Evolutionary conservation across 2,113 vertebrate genomes (phyloP).

Genomic region (Notothenia coriiceps): DNA sequence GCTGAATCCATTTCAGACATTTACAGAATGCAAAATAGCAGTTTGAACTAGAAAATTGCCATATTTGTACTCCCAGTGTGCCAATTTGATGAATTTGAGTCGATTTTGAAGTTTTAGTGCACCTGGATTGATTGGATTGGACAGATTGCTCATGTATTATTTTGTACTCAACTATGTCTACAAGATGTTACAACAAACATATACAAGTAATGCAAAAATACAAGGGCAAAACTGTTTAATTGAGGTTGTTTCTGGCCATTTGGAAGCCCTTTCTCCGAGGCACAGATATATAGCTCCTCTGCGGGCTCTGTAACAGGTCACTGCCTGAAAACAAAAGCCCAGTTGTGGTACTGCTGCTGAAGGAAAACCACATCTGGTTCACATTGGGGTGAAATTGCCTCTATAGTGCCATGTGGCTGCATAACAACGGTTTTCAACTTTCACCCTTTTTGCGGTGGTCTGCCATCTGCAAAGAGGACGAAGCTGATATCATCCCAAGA

Average conservation of each 20-base stretch:
- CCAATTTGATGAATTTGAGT: too few species aligned
- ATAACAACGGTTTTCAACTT: conserved; percentile 62
- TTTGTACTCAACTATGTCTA: too few species aligned
- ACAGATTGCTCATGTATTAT: too few species aligned
- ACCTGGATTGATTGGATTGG: too few species aligned
- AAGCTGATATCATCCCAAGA: conserved; percentile 25
- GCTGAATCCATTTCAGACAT: too few species aligned
- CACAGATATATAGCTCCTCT: conserved; percentile 20
- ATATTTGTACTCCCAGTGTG: too few species aligned
- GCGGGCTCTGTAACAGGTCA: conserved; percentile 50
- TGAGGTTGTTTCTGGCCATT: neutral
- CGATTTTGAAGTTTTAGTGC: too few species aligned
- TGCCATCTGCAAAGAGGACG: conserved; percentile 45
- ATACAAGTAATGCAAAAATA: too few species aligned
- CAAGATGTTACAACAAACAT: too few species aligned
- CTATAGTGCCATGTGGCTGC: conserved; percentile 59
- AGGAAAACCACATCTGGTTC: conserved; percentile 77
- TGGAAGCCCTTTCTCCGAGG: conserved; percentile 13
- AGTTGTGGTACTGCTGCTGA: conserved; percentile 62
- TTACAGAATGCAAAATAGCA: too few species aligned
- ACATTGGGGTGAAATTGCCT: conserved; percentile 51
- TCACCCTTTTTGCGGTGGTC: conserved; percentile 56
- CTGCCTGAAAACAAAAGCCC: conserved; percentile 66
- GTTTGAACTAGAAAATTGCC: too few species aligned
- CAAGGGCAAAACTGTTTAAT: neutral